Evolutionary conservation across 2,797 vertebrate species (phyloP).

Genomic region (Ceyx erithaca): DNA sequence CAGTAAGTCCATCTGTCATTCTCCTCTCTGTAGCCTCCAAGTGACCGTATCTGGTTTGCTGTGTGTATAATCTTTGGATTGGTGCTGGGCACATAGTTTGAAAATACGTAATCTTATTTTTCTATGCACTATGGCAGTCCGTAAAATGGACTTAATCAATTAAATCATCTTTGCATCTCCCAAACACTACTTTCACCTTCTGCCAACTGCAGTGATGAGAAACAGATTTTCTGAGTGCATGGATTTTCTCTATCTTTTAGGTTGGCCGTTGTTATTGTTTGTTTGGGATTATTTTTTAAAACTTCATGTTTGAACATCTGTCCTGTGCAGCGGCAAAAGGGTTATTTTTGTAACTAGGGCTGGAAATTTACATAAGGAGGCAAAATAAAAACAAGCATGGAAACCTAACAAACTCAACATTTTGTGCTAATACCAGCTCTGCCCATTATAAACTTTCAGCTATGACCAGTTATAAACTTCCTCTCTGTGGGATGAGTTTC

Average conservation of each 20-base stretch:
- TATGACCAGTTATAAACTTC: background rate
- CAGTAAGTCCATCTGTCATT: background rate
- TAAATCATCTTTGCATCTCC: background rate
- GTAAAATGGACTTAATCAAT: background rate
- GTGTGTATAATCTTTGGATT: background rate
- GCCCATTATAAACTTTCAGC: background rate
- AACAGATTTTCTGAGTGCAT: background rate
- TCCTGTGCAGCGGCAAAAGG: background rate
- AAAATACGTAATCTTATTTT: background rate
- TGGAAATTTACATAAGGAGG: constrained; percentile 4
- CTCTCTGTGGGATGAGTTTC: background rate
- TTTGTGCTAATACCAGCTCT: constrained; percentile 13
- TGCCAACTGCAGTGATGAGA: background rate
- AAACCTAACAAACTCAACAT: background rate
- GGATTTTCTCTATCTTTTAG: background rate
- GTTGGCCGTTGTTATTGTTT: too few species aligned
- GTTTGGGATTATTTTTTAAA: background rate
- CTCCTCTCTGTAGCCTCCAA: background rate
- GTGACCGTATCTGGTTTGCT: background rate
- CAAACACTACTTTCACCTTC: background rate
- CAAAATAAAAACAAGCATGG: background rate
- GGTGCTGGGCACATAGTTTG: background rate
- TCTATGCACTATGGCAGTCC: background rate
- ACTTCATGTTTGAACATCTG: background rate
- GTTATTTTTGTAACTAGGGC: background rate